These are phyloP conservation scores for Phycodurus eques DNA, from an alignment of 2,113 vertebrate genomes.

Conservation along the genomic window DNA sequence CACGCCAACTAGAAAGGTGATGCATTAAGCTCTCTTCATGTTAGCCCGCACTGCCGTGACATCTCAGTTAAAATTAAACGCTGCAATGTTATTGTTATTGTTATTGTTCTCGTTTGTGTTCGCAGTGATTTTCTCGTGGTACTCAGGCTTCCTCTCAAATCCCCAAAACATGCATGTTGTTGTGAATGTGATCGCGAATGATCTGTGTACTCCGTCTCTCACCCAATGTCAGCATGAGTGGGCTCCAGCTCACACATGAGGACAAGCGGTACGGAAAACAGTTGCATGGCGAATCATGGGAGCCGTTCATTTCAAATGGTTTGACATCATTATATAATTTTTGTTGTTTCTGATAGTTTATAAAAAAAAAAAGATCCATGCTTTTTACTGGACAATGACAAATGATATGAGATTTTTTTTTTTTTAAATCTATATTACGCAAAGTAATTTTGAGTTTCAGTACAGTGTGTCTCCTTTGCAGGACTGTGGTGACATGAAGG, in stretches of 20 bases:
- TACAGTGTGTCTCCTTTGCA: background rate
- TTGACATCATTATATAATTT: background rate
- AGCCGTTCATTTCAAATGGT: too few relatives aligned
- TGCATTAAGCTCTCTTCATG: background rate
- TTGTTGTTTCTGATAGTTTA: background rate
- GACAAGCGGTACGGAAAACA: too few relatives aligned
- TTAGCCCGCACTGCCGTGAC: background rate
- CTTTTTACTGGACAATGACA: background rate
- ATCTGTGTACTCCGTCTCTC: too few relatives aligned
- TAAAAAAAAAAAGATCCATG: background rate
- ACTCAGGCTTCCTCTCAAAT: too few relatives aligned
- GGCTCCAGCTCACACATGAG: too few relatives aligned
- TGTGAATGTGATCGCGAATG: too few relatives aligned
- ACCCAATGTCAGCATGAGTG: too few relatives aligned
- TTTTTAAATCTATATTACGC: too few relatives aligned
- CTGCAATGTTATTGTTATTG: background rate
- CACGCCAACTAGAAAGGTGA: background rate
- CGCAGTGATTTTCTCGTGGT: too few relatives aligned
- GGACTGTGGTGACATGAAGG: slow-evolving; percentile 53
- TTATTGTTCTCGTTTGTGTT: too few relatives aligned
- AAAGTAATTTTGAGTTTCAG: background rate
- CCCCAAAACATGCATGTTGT: too few relatives aligned
- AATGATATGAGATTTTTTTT: background rate
- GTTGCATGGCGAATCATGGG: too few relatives aligned
- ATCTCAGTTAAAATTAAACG: background rate